Base-by-base conservation (phyloP, 2,113 vertebrate genomes). In the Chloropsis hardwickii region DNA sequence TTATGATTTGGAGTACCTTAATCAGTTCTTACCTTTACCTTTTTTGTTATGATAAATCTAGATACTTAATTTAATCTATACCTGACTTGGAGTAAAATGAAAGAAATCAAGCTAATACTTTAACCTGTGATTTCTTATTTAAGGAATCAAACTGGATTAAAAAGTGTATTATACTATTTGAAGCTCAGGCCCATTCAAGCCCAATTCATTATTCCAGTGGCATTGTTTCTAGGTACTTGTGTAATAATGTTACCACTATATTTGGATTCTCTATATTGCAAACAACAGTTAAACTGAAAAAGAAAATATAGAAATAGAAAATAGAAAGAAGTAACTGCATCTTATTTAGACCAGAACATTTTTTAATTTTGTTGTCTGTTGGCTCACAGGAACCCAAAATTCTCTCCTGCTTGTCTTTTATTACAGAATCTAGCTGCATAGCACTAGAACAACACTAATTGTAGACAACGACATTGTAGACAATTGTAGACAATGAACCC, bases 1-100 rank as follows among this genome's bases (percentile, higher is more conserved):
- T 45, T 44, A 13, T 50, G 28, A 50, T 58, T 70, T 0, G 0
- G 15, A 4, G 21, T 25, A 54, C 8, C 12, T 79, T 45, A 87
- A 27, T 69, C 37, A 87, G 13, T 81, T 76, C 40, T 76, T 23
- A 67, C 6, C 33, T 94, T 72, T 31, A 74, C 28, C 0, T 3
- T 81, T 93, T 80, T 58, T 44, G 2, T 48, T 45, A 53, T 31
- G 35, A 60, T 24, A 65, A 71, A 87, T 50, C 66, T 84, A 79
- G 42, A 45, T 24, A 60, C 12, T 76, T 50, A 21, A 28, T 84
- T 72, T 54, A 87, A 85, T 85, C 76, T 12, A 25, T 54, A 53
- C 3, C 29, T 76, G n/a, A 67, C 31, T 65, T 69, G 15, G 28
- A 76, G 7, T 53, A 76, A 62, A 56, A 62, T 14, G 12, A 54